A percentile compares a stretch with the other conserved stretches of the same genome.
Evolutionary conservation across 2,888 invertebrate genomes (phyloP).

Genomic region (Cheilosia urbana): DNA sequence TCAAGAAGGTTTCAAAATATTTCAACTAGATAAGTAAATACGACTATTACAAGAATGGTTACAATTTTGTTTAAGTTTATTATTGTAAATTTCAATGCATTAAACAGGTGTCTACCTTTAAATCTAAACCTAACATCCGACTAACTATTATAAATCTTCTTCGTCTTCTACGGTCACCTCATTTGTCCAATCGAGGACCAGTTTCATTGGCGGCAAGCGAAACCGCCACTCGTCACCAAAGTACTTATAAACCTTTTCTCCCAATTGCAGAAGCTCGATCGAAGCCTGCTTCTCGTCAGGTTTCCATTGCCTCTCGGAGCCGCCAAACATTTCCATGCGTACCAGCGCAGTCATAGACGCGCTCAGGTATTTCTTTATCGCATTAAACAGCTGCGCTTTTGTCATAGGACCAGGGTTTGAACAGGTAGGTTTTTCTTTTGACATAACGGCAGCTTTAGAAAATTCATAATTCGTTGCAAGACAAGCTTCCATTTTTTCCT

Average conservation of each 20-base stretch:
- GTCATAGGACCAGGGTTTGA: slow-evolving; percentile 52
- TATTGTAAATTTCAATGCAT: not conserved
- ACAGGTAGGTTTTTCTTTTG: not conserved
- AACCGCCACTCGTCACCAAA: slow-evolving; percentile 83
- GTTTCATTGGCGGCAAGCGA: slow-evolving; percentile 80
- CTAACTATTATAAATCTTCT: slow-evolving; percentile 77
- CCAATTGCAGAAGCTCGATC: slow-evolving; percentile 80
- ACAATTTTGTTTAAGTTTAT: not conserved
- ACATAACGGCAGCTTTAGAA: not conserved
- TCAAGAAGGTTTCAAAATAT: too few species aligned
- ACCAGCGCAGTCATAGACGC: slow-evolving; percentile 82
- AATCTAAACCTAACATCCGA: not conserved
- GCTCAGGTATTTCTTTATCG: slow-evolving; percentile 82
- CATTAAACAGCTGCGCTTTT: slow-evolving; percentile 82
- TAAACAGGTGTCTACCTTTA: not conserved
- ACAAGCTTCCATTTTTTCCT: slow-evolving; percentile 15
- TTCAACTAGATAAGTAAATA: too few species aligned
- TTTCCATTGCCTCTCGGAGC: slow-evolving; percentile 81
- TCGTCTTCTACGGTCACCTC: slow-evolving; percentile 77
- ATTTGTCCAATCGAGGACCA: slow-evolving; percentile 79
- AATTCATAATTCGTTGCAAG: slow-evolving; percentile 2
- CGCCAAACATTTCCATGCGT: slow-evolving; percentile 83
- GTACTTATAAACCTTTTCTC: slow-evolving; percentile 80
- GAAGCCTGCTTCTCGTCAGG: slow-evolving; percentile 81
- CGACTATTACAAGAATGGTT: too few species aligned